A percentile compares a stretch with the other conserved stretches of the same genome.
Conservation (phyloP, 2,888 invertebrate species). For the Lumbricus terrestris region DNA sequence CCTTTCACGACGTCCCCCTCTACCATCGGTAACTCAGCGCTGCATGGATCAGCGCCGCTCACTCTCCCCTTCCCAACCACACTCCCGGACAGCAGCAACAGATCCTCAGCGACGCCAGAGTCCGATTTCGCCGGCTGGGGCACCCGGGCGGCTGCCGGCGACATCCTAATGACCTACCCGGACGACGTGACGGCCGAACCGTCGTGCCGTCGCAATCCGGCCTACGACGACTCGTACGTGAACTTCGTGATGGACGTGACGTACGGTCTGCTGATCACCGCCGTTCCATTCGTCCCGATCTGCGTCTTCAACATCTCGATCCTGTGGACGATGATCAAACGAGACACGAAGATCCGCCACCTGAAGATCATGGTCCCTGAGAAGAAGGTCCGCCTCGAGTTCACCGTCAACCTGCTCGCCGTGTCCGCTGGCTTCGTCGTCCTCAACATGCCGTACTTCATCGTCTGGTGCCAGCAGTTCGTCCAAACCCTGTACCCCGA, state of each 20-base stretch:
- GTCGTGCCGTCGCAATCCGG: conserved; percentile 27
- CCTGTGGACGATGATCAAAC: conserved; percentile 45
- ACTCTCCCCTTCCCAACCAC: background rate
- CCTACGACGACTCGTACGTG: conserved; percentile 37
- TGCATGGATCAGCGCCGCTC: background rate
- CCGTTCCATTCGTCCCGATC: conserved; percentile 34
- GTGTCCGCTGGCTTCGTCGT: conserved; percentile 54
- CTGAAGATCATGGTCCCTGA: conserved; percentile 22
- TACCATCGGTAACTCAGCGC: background rate
- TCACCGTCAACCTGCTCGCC: conserved; percentile 51
- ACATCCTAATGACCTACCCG: background rate
- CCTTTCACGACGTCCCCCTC: background rate
- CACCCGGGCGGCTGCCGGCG: background rate
- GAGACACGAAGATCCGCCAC: conserved; percentile 40
- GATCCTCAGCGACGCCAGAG: background rate
- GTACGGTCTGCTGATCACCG: conserved; percentile 43
- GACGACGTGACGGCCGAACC: background rate
- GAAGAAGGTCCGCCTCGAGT: conserved; percentile 42
- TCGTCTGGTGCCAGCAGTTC: conserved; percentile 44
- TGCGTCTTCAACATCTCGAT: conserved; percentile 48
- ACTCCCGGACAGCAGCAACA: background rate
- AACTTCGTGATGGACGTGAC: conserved; percentile 51
- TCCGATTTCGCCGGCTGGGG: background rate
- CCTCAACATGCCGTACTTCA: conserved; percentile 53
- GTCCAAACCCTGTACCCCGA: conserved; percentile 16